Conservation (phyloP, 2,888 invertebrate species). For the Tipula helvola region DNA sequence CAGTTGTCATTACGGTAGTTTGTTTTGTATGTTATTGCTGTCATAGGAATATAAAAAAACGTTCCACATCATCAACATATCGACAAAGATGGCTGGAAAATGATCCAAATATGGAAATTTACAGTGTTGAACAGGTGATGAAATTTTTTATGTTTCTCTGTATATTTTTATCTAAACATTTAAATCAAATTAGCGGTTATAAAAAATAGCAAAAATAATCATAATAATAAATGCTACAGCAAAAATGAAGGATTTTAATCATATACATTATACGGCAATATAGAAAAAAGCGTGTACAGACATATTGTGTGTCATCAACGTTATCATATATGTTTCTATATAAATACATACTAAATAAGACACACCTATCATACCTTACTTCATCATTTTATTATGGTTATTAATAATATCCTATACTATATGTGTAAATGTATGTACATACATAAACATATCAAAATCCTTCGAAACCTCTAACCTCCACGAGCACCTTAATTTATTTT, state of each 20-base stretch:
- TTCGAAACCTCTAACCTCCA: background rate
- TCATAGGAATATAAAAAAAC: slow-evolving; percentile 35
- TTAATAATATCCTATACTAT: background rate
- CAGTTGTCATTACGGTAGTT: slow-evolving; percentile 61
- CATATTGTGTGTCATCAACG: background rate
- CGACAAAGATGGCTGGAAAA: slow-evolving; percentile 34
- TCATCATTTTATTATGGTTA: background rate
- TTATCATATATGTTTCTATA: background rate
- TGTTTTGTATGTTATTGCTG: slow-evolving; percentile 66
- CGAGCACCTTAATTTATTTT: background rate
- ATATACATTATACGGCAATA: background rate
- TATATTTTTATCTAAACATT: background rate
- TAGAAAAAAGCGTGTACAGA: background rate
- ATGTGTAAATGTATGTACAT: background rate
- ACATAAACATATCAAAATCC: background rate
- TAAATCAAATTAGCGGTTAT: background rate
- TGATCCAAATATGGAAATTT: slow-evolving; percentile 36
- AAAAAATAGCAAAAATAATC: background rate
- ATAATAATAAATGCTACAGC: background rate
- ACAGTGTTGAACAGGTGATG: slow-evolving; percentile 35
- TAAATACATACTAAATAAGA: background rate
- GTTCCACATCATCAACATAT: slow-evolving; percentile 31
- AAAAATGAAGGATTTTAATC: background rate
- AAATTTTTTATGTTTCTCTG: background rate
- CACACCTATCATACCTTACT: background rate